Percentiles rank a stretch among this genome's conserved stretches.
These are phyloP conservation scores for Sebastes matsubarae DNA, from an alignment of 2,797 vertebrate genomes.

Conservation along the genomic window DNA sequence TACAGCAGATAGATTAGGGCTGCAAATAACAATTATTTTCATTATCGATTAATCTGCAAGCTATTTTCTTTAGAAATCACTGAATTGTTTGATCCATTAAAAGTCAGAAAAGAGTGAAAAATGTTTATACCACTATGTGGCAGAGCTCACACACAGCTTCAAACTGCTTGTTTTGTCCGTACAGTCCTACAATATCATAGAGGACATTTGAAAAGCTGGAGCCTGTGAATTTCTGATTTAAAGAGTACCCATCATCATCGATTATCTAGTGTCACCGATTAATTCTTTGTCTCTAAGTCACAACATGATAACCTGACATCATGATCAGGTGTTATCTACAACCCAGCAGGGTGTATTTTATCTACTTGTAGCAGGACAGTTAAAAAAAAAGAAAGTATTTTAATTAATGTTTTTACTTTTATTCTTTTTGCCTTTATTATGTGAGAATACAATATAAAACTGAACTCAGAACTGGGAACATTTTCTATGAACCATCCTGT, in stretches of 20 bases:
- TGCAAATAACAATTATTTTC: not conserved
- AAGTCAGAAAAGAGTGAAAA: not conserved
- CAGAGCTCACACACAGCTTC: not conserved
- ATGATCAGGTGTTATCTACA: not conserved
- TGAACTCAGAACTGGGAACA: not conserved
- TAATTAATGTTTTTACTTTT: not conserved
- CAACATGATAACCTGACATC: not conserved
- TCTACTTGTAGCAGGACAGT: not conserved
- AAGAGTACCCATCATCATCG: not conserved
- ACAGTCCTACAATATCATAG: not conserved
- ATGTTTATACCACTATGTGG: not conserved
- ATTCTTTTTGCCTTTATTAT: not conserved
- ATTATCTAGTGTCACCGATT: not conserved
- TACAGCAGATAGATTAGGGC: not conserved
- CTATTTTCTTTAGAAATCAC: not conserved
- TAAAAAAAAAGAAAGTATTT: not conserved
- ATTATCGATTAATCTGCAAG: not conserved
- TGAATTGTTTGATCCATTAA: not conserved
- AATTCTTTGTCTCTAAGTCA: not conserved
- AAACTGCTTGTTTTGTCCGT: not conserved
- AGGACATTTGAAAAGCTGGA: not conserved
- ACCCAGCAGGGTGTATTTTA: not conserved
- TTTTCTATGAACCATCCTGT: not conserved
- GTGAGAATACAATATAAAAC: not conserved
- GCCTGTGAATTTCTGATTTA: accelerated